These are phyloP conservation scores for Nettapus auritus DNA, from an alignment of 2,113 vertebrate species.

Conservation along the genomic window DNA sequence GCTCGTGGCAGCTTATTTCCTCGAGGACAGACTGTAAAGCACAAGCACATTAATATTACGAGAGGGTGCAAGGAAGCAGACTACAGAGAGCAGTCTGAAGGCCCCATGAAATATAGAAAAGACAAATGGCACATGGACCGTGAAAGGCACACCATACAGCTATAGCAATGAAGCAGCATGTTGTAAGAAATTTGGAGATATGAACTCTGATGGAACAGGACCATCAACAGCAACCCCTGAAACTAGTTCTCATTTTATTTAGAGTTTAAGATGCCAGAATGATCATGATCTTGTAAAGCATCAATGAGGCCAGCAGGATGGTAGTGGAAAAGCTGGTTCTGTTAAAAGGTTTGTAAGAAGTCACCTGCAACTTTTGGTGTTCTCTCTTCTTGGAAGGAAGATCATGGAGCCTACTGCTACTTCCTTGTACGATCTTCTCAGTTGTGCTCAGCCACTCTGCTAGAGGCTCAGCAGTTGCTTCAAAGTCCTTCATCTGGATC, in stretches of 20 bases:
- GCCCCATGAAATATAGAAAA: not conserved
- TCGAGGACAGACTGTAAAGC: conserved; percentile 95
- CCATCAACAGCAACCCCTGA: not conserved
- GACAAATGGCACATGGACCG: not conserved
- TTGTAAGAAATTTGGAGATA: not conserved
- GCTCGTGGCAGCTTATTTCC: conserved; percentile 90
- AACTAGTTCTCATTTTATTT: not conserved
- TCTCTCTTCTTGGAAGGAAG: conserved; percentile 91
- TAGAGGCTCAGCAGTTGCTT: conserved; percentile 89
- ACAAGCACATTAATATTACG: conserved; percentile 79
- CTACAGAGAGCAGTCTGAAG: conserved; percentile 17
- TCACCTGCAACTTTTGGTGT: conserved; percentile 94
- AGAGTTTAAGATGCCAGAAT: not conserved
- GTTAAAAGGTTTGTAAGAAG: not conserved
- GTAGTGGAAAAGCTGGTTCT: not conserved
- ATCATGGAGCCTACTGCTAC: conserved; percentile 88
- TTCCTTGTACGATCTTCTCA: conserved; percentile 86
- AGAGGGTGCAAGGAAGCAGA: conserved; percentile 71
- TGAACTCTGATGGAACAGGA: not conserved
- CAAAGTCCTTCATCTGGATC: conserved; percentile 94
- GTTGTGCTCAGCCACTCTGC: conserved; percentile 91
- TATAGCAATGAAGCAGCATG: not conserved
- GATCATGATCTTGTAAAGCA: not conserved
- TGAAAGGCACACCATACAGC: not conserved
- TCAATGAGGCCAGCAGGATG: not conserved